A percentile compares a stretch with the other conserved stretches of the same genome.
These are phyloP conservation scores for Pachymerium ferrugineum DNA, from an alignment of 2,888 invertebrate species.

Conservation along the genomic window DNA sequence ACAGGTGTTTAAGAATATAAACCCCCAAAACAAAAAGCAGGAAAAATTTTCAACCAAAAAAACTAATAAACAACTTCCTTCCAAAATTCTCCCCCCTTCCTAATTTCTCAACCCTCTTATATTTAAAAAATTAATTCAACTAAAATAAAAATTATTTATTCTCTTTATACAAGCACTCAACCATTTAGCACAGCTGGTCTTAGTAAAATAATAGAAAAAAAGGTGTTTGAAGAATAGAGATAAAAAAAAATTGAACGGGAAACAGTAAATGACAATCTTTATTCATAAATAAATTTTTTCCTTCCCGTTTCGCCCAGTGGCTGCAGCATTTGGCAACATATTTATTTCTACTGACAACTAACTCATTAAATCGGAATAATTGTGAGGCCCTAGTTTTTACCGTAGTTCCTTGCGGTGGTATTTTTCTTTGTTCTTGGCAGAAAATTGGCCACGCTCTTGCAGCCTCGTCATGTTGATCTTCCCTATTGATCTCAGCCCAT, in stretches of 20 bases:
- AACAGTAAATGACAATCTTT: neutral
- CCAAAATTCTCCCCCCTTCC: no score
- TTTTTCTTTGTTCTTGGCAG: neutral
- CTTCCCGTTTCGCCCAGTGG: neutral
- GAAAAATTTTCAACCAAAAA: no score
- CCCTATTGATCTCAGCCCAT: neutral
- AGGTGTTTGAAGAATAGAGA: neutral
- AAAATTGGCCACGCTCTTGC: conserved; percentile 3
- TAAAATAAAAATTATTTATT: no score
- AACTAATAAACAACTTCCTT: no score
- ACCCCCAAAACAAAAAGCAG: no score
- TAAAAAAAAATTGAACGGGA: conserved; percentile 2
- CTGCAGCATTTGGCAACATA: neutral
- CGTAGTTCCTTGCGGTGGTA: neutral
- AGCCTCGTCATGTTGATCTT: conserved; percentile 9
- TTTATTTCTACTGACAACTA: no score
- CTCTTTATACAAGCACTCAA: neutral
- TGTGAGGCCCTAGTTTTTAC: neutral
- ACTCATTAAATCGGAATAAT: neutral
- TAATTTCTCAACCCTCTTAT: no score
- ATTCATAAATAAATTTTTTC: neutral
- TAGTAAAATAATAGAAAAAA: neutral
- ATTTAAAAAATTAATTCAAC: no score
- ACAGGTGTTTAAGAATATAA: no score
- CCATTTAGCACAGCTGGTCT: neutral